Conservation (phyloP, 2,888 invertebrate species). For the Aspidapion aeneum region DNA sequence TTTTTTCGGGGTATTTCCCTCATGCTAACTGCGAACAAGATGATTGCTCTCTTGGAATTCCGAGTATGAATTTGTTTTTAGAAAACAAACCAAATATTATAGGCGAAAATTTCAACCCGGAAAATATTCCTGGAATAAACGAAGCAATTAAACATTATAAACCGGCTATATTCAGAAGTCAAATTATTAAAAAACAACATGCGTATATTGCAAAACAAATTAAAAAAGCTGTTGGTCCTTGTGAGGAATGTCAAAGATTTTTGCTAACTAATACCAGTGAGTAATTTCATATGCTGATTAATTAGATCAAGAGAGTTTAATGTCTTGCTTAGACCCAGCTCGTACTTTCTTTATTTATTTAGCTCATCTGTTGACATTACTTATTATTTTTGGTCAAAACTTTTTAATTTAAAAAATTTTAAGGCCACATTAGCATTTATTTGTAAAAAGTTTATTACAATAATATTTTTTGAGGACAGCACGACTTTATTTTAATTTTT, state of each 20-base stretch:
- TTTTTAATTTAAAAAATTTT: neutral
- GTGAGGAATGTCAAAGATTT: neutral
- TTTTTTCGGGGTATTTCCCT: neutral
- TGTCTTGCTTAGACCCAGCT: neutral
- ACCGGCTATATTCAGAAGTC: too few relatives aligned
- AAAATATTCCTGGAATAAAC: neutral
- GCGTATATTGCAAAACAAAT: neutral
- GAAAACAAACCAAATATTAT: neutral
- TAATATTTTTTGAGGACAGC: too few relatives aligned
- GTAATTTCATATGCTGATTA: neutral
- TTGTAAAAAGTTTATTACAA: neutral
- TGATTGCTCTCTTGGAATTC: neutral
- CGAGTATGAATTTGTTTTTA: neutral
- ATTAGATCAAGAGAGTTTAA: neutral
- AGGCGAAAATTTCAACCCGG: neutral
- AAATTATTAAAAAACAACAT: too few relatives aligned
- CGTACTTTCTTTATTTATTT: constrained; percentile 4
- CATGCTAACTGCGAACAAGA: neutral
- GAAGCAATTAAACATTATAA: neutral
- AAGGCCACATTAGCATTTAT: neutral
- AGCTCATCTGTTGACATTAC: neutral
- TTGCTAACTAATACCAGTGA: neutral
- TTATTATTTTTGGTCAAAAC: neutral
- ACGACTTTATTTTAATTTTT: too few relatives aligned
- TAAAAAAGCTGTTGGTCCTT: neutral